A percentile compares a stretch with the other conserved stretches of the same genome.
phyloP scores from a whole-genome alignment of 2,797 vertebrate genomes.

The Amblyraja radiata region DNA sequence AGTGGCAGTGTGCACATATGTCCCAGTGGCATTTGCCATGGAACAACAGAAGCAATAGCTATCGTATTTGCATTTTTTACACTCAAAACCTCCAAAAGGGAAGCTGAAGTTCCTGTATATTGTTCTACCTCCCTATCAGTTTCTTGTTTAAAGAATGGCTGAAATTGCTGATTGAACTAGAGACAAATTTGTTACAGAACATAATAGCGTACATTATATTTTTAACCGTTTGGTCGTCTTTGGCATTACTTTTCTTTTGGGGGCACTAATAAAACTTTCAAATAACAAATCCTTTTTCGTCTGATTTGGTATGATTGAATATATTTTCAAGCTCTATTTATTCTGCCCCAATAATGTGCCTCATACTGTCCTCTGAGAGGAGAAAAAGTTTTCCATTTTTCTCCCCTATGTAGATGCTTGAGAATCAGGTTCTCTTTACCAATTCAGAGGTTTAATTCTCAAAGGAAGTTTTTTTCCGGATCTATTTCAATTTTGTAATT shows the following conservation, averaged over 20 bases:
- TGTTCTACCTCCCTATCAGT: neutral
- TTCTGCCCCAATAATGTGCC: neutral
- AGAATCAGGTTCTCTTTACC: constrained; percentile 13
- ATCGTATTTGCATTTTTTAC: neutral
- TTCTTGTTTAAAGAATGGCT: neutral
- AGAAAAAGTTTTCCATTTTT: neutral
- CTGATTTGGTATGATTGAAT: neutral
- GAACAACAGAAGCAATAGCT: neutral
- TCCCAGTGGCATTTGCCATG: neutral
- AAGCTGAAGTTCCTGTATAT: neutral
- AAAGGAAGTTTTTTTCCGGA: neutral
- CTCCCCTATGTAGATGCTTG: neutral
- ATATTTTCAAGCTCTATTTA: neutral
- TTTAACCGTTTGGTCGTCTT: neutral
- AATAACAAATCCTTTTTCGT: neutral
- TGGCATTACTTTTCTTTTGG: neutral
- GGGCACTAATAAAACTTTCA: neutral
- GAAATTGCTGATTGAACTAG: neutral
- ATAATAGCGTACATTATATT: neutral
- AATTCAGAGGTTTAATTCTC: neutral
- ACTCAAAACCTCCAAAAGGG: neutral
- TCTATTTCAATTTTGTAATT: neutral
- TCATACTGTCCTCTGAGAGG: neutral
- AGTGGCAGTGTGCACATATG: neutral
- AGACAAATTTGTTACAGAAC: neutral